Base-by-base conservation (phyloP, 2,888 invertebrate species). In the Esperia sulphurella region DNA sequence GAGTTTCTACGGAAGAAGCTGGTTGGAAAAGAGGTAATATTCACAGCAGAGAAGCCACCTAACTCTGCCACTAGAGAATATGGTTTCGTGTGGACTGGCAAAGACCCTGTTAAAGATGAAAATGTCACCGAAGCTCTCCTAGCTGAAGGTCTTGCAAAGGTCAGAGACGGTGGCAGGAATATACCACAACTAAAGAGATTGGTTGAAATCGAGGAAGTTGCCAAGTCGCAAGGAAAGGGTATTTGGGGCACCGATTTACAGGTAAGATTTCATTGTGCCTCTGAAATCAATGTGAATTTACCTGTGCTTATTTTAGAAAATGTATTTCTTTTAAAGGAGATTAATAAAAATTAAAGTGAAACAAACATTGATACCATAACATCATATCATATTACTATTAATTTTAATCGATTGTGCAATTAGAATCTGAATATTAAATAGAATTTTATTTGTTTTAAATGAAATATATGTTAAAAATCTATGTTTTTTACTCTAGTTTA, bases 1-100 rank as follows among this genome's bases (percentile, higher is more conserved):
- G 99, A 99, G 85, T 98, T 94, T 73, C 90, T 99, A 43, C 92
- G 99, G 35, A 96, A 97, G 73, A 97, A 96, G 79, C 84, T 99
- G 33, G 94, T 99, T 65, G 98, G 98, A 1, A 95, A 96, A 76
- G 95, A 96, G 65, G 96, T 99, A 0, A 92, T 92, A 12, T 98
- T 97, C 74, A 94, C 93, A 35, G 91, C 92, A 46, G 98, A 98
- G 71, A 96, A 95, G 71, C 94, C 95, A 33, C 93, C 95, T 50
- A 95, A 95, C 68, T 94, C 94, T 3, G 92, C 91, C n/a, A 93
- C 96, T 56, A 96, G 96, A 76, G 89, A 89, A 53, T 98, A 97
- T 88, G 98, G 98, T 21, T 92, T 92, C 49, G 91, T 98, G 9
- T 97, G 94, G 91, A 75, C 96, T 35, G 97, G 97, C 35, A 95